Conservation (phyloP, 2,113 vertebrate species). For the Phylloscopus trochiloides region DNA sequence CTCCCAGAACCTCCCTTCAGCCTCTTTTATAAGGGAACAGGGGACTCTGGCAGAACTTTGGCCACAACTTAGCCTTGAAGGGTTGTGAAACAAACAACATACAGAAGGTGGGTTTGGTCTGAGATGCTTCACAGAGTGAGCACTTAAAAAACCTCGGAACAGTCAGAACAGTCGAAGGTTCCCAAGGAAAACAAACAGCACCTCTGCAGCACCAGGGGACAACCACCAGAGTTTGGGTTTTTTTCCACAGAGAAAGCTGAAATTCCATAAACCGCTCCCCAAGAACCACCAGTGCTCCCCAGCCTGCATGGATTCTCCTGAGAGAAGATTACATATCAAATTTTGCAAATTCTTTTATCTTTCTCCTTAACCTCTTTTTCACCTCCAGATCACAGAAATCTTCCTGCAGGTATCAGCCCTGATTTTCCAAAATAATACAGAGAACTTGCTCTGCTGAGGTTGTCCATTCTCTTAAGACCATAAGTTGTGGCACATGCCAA, state of each 20-base stretch:
- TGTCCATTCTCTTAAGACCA: neutral
- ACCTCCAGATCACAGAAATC: neutral
- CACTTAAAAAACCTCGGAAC: fast-evolving
- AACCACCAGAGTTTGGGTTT: neutral
- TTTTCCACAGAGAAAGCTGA: neutral
- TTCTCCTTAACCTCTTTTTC: neutral
- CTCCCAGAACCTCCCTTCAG: neutral
- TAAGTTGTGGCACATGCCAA: neutral
- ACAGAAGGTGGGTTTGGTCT: neutral
- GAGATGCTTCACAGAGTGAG: neutral
- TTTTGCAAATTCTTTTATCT: neutral
- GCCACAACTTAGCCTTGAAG: neutral
- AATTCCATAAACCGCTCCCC: neutral
- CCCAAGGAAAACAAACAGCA: neutral
- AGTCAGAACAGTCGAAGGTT: neutral
- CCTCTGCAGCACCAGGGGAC: neutral
- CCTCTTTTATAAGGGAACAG: neutral
- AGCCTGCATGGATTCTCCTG: neutral
- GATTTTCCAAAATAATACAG: neutral
- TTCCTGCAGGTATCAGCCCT: neutral
- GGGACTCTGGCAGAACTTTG: neutral
- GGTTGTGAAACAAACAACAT: neutral
- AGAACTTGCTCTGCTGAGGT: neutral
- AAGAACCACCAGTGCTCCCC: neutral
- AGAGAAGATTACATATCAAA: neutral